Base-by-base conservation (phyloP, 2,113 vertebrate genomes). In the Rhinolophus sinicus region DNA sequence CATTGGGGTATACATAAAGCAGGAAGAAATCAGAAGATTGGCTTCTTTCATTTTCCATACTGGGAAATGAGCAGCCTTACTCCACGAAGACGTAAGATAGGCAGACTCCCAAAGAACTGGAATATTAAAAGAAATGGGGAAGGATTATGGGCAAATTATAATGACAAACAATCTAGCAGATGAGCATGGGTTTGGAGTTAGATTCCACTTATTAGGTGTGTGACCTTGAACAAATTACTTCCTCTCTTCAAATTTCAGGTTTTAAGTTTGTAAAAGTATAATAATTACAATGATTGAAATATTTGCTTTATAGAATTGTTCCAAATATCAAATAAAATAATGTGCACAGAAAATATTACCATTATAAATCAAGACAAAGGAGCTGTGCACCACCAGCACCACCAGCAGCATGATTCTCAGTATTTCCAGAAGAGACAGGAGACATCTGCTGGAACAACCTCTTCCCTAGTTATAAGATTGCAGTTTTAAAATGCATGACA, bases 281-380 rank as follows among this genome's bases (percentile, higher is more conserved):
- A 81, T 60, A 15, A 38, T 69, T 12, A 60, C 38, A 26, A 87
- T 54, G 64, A 84, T 67, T 15, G 85, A 83, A 70, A 95, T 50
- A 84, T 70, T 64, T 87, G 18, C 44, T 93, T 40, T 91, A 26
- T 44, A 56, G 58, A 82, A 62, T 69, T 78, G 82, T 82, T 89
- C n/a, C 56, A 60, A 97, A 94, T 56, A 44, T 33, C 83, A 90
- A 91, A 89, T 33, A 85, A 92, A 90, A 81, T 56, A 16, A 78
- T 19, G 14, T 19, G 30, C 7, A 67, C 21, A 65, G 58, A 90
- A 56, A 35, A n/a, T 2, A 33, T 72, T 22, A 76, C 24, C 19
- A 62, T 7, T 38, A 18, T 64, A 76, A 93, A 38, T n/a, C 44
- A 67, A 10, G 8, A n/a, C 60, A 88, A 72, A 80, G 44, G 56